Conservation (phyloP, 2,888 invertebrate species). For the Dusona sp. region DNA sequence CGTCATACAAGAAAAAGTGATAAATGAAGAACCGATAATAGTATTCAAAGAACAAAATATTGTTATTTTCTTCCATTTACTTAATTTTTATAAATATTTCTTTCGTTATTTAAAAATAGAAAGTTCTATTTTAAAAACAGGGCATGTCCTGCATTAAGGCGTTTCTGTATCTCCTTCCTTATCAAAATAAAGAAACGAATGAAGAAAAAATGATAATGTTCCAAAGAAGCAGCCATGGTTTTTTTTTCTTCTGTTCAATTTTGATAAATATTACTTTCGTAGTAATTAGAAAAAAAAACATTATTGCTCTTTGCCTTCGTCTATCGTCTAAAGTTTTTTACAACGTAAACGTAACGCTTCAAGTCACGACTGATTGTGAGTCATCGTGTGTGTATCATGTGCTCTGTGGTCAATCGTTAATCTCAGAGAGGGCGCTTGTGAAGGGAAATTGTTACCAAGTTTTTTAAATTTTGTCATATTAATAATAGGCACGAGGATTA, state of each 20-base stretch:
- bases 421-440: constrained; percentile 53
- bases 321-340: constrained; percentile 37
- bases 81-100: not conserved
- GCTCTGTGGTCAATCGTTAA: constrained; percentile 52
- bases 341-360: constrained; percentile 43
- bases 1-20: not conserved
- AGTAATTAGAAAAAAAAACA: constrained; percentile 4
- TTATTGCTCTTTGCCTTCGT: constrained; percentile 20
- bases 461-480: constrained; percentile 19
- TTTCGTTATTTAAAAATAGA: not conserved
- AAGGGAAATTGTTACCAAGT: constrained; percentile 38
- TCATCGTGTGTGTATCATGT: constrained; percentile 65
- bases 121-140: not conserved
- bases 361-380: constrained; percentile 49
- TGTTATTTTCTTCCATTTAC: not conserved
- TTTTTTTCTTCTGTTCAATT: not conserved
- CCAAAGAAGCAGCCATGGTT: not conserved
- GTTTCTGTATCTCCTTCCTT: not conserved
- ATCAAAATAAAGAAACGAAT: not conserved
- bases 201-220: not conserved
- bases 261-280: constrained; percentile 7
- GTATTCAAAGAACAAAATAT: not conserved
- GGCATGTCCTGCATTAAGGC: not conserved
- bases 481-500: not conserved
- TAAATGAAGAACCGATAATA: not conserved